Evolutionary conservation across 1,140 invertebrate species (phyloP).

Genomic region (Ephestia elutella): DNA sequence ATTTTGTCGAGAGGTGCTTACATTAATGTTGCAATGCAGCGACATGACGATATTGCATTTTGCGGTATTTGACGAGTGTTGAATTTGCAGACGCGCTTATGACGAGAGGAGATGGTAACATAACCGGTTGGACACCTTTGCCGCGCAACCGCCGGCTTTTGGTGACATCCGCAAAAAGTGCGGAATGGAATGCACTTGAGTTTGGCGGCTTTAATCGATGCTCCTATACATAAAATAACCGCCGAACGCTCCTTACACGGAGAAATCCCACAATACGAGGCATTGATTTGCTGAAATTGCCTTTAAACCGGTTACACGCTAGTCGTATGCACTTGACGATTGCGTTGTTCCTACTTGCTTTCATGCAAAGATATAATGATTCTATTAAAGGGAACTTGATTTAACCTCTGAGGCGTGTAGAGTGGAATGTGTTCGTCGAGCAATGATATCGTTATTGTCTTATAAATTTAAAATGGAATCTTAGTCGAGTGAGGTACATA

Average conservation of each 20-base stretch:
- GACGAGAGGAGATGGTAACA: constrained; percentile 54
- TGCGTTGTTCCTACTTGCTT: constrained; percentile 39
- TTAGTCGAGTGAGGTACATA: neutral
- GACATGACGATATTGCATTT: constrained; percentile 33
- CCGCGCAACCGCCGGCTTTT: constrained; percentile 56
- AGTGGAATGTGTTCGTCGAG: constrained; percentile 25
- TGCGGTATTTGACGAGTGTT: constrained; percentile 65
- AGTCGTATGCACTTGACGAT: constrained; percentile 36
- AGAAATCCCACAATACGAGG: constrained; percentile 34
- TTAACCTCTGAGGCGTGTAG: constrained; percentile 10
- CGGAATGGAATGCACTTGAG: constrained; percentile 49
- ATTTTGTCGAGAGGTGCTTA: constrained; percentile 27
- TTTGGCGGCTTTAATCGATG: constrained; percentile 50
- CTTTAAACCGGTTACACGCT: constrained; percentile 47
- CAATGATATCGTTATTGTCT: constrained; percentile 35
- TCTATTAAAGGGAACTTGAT: constrained; percentile 31
- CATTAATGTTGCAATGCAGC: constrained; percentile 6
- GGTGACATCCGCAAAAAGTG: constrained; percentile 68
- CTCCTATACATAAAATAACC: constrained; percentile 37
- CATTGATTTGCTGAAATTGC: constrained; percentile 44
- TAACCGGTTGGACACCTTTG: constrained; percentile 69
- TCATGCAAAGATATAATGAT: constrained; percentile 25
- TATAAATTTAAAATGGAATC: constrained; percentile 23
- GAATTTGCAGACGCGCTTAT: constrained; percentile 67
- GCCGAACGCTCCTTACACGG: constrained; percentile 37